Evolutionary conservation across 2,797 vertebrate genomes (phyloP).

Genomic region (Threskiornis aethiopicus): DNA sequence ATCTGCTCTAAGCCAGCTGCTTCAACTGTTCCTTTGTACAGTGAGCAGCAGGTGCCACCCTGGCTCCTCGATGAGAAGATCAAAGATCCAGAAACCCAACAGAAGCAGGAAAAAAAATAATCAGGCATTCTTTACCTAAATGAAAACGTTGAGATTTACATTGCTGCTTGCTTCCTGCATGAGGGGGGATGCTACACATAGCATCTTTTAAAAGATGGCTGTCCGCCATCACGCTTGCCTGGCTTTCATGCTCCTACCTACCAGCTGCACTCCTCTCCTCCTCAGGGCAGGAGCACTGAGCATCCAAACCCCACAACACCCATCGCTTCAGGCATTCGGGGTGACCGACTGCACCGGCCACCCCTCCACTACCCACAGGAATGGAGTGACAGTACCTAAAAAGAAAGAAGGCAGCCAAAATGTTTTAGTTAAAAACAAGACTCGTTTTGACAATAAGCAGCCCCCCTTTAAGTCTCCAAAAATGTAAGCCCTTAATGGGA

Average conservation of each 20-base stretch:
- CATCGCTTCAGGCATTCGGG: rapidly evolving
- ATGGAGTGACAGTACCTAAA: neutral
- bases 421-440: neutral
- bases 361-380: neutral
- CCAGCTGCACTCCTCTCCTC: neutral
- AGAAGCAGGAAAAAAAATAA: neutral
- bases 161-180: neutral
- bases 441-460: neutral
- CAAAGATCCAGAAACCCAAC: neutral
- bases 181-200: rapidly evolving
- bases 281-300: neutral
- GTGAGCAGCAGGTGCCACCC: neutral
- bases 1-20: neutral
- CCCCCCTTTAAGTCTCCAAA: neutral
- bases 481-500: neutral
- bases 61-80: neutral
- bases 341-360: neutral
- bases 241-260: neutral
- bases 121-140: neutral
- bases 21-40: neutral
- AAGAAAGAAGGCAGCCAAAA: neutral
- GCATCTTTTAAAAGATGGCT: neutral
- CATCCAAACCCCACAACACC: neutral
- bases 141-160: neutral
- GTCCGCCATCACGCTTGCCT: neutral